Evolutionary conservation across 2,888 invertebrate species (phyloP), one percentile per base, ranked within the genome.

Genomic region (Noctua pronuba): DNA sequence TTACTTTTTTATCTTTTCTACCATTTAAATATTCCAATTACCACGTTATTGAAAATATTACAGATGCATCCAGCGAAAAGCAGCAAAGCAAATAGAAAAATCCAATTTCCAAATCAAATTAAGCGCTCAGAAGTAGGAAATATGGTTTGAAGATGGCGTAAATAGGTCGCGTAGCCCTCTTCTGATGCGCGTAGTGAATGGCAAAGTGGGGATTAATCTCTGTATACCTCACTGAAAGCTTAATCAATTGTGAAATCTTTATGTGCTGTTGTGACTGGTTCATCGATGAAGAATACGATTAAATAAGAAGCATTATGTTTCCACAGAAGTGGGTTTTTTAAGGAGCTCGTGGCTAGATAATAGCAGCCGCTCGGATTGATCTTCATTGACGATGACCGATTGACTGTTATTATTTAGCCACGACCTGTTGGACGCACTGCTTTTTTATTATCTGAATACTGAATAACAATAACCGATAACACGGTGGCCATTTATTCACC

Each of bases 141-240:
- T 64, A 64, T 64, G 24, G 24, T 44, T 46, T 60, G 31, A 21
- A 78, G 31, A 38, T 46, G 31, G 8, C 8, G 31, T 66, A 77
- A 77, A 77, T 77, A 77, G 66, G 58, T 79, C 77, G 28, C 58
- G 21, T 6, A 44, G 21, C 28, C 55, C 41, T n/a, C 7, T 41
- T 49, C n/a, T 5, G 11, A 64, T n/a, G n/a, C 38, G 38, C 46
- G 31, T n/a, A 58, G 46, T 41, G 13, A 31, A 35, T 66, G 58
- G 38, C 18, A 58, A 41, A 24, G 24, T 8, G 11, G 24, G 16
- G 13, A 38, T 58, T 31, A 6, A 11, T 2, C 28, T 31, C 6
- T 18, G 31, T 46, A 13, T 44, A 46, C 8, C 28, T 16, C 18
- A 10, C 13, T 38, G 21, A 21, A 58, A 35, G 35, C 55, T 41